Evolutionary conservation across 2,888 invertebrate genomes (phyloP).

Genomic region (Hirudinaria manillensis): DNA sequence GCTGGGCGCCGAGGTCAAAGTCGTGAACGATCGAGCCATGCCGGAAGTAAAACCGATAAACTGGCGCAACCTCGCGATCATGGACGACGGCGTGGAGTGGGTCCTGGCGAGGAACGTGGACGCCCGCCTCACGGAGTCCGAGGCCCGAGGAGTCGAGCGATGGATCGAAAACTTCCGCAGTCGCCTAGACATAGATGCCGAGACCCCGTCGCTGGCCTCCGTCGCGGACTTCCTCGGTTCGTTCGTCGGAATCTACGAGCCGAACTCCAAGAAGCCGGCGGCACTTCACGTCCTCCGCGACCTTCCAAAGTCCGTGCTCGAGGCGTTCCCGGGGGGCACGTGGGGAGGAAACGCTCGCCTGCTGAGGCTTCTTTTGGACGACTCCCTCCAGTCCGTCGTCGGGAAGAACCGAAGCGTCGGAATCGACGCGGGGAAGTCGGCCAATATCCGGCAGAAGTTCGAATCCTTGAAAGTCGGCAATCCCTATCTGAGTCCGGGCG

Average conservation of each 20-base stretch:
- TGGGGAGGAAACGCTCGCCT: conserved; percentile 20
- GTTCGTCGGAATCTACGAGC: not conserved
- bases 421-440: not conserved
- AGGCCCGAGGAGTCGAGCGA: not conserved
- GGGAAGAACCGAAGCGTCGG: not conserved
- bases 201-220: not conserved
- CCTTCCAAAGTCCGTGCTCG: conserved; percentile 14
- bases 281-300: conserved; percentile 16
- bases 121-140: conserved; percentile 26
- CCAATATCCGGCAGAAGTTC: not conserved
- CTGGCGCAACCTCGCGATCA: conserved; percentile 32
- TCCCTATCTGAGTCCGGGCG: conserved; percentile 2
- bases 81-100: conserved; percentile 30
- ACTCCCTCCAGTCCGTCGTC: not conserved
- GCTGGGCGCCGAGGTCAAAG: conserved; percentile 24
- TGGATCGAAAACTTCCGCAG: conserved; percentile 24
- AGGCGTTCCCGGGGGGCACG: not conserved
- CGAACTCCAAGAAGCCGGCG: conserved; percentile 7
- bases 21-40: conserved; percentile 9
- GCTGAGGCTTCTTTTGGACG: not conserved
- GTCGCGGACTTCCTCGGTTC: not conserved
- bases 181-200: not conserved
- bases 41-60: conserved; percentile 18
- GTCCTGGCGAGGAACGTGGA: conserved; percentile 29
- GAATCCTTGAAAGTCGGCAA: not conserved